Percentiles rank a stretch among this genome's conserved stretches.
Conservation (phyloP, 2,888 invertebrate genomes). For the Unio pictorum region DNA sequence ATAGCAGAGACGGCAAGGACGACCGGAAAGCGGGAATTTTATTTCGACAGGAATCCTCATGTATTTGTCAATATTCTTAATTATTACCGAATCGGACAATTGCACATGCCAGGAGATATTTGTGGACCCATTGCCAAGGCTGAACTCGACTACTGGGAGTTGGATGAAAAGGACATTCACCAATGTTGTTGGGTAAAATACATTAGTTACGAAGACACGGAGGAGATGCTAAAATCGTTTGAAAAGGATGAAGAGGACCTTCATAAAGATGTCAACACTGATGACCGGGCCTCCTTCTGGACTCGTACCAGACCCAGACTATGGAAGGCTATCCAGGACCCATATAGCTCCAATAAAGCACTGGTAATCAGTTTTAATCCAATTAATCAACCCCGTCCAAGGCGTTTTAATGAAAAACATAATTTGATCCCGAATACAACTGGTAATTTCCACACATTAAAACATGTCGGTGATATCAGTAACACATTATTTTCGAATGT, state of each 20-base stretch:
- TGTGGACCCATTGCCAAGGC: constrained; percentile 47
- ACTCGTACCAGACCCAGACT: constrained; percentile 31
- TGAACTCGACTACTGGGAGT: constrained; percentile 59
- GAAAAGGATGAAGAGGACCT: constrained; percentile 40
- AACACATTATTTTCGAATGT: too few relatives aligned
- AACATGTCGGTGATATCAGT: too few relatives aligned
- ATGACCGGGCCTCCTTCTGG: constrained; percentile 29
- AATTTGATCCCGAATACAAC: too few relatives aligned
- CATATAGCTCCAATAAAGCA: constrained; percentile 40
- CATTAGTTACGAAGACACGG: constrained; percentile 47
- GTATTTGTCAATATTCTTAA: too few relatives aligned
- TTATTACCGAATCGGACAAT: constrained; percentile 6
- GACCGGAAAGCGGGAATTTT: too few relatives aligned
- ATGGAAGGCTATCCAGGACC: constrained; percentile 50
- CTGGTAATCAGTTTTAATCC: constrained; percentile 28
- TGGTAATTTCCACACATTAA: too few relatives aligned
- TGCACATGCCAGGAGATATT: constrained; percentile 46
- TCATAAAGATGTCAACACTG: constrained; percentile 29
- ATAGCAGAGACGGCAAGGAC: too few relatives aligned
- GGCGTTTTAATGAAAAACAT: too few relatives aligned
- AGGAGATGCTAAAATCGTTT: constrained; percentile 46
- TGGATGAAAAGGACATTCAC: constrained; percentile 56
- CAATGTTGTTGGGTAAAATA: constrained; percentile 61
- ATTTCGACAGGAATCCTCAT: too few relatives aligned
- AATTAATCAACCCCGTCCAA: too few relatives aligned